Conservation (phyloP, 2,113 vertebrate genomes). For the Pongo abelii region DNA sequence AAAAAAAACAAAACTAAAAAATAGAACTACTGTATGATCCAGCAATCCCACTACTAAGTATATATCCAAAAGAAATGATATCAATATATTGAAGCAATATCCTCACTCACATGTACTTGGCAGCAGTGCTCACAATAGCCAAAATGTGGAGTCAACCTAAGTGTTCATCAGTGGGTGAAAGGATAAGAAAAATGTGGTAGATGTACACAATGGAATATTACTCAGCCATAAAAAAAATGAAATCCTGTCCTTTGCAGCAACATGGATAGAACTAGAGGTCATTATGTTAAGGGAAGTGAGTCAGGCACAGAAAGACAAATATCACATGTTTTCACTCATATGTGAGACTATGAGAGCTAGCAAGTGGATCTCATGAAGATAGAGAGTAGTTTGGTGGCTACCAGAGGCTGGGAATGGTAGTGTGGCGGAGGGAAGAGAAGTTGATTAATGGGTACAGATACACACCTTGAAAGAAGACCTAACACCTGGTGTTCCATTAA, state of each 20-base stretch:
- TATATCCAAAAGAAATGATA: not conserved
- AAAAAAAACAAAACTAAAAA: not conserved
- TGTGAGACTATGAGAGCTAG: not conserved
- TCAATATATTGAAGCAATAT: not conserved
- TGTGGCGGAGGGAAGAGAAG: not conserved
- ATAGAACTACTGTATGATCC: not conserved
- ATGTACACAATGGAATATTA: not conserved
- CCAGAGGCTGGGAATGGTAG: not conserved
- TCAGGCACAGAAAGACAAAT: not conserved
- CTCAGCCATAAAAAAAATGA: not conserved
- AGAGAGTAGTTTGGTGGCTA: not conserved
- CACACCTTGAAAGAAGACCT: not conserved
- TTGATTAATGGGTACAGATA: not conserved
- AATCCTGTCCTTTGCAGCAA: not conserved
- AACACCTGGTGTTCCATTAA: not conserved
- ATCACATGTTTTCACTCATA: not conserved
- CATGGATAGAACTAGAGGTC: not conserved
- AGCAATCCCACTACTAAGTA: not conserved
- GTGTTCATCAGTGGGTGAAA: not conserved
- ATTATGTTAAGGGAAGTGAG: not conserved
- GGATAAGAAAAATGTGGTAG: not conserved
- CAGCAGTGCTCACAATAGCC: not conserved
- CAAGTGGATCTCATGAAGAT: not conserved
- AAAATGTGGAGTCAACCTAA: not conserved
- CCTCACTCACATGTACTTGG: not conserved